A percentile compares a stretch with the other conserved stretches of the same genome.
Conservation (phyloP, 2,113 vertebrate genomes). For the Cynocephalus volans region DNA sequence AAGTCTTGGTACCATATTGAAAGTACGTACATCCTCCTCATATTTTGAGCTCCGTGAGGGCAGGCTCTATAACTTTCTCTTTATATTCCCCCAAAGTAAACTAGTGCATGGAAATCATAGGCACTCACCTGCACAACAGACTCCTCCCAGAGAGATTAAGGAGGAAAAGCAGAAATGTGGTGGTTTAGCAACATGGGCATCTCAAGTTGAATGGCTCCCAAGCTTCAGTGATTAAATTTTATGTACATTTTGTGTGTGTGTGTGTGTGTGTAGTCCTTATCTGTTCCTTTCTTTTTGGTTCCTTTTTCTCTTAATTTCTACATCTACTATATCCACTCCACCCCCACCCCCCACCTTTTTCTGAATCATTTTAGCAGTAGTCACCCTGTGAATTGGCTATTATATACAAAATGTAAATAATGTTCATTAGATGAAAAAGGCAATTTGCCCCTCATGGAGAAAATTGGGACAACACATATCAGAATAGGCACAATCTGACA, state of each 20-base stretch:
- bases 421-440: slow-evolving; percentile 44
- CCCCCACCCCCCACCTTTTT: neutral
- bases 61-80: neutral
- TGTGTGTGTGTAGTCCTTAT: neutral
- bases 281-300: neutral
- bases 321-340: neutral
- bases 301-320: slow-evolving; percentile 19
- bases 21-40: neutral
- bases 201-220: neutral
- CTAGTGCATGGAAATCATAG: neutral
- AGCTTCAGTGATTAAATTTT: too few relatives aligned
- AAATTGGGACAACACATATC: neutral
- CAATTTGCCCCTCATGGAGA: neutral
- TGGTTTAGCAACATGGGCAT: neutral
- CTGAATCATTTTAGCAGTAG: slow-evolving; percentile 40
- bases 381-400: neutral
- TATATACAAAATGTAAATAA: slow-evolving; percentile 23
- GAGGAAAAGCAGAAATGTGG: neutral
- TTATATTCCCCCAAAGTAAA: neutral
- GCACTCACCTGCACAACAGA: neutral
- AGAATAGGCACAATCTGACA: slow-evolving; percentile 9
- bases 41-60: neutral
- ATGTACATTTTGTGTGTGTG: too few relatives aligned
- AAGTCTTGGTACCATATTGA: neutral
- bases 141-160: neutral